These are phyloP conservation scores for Leucoraja erinaceus DNA, from an alignment of 2,113 vertebrate species.

Conservation along the genomic window DNA sequence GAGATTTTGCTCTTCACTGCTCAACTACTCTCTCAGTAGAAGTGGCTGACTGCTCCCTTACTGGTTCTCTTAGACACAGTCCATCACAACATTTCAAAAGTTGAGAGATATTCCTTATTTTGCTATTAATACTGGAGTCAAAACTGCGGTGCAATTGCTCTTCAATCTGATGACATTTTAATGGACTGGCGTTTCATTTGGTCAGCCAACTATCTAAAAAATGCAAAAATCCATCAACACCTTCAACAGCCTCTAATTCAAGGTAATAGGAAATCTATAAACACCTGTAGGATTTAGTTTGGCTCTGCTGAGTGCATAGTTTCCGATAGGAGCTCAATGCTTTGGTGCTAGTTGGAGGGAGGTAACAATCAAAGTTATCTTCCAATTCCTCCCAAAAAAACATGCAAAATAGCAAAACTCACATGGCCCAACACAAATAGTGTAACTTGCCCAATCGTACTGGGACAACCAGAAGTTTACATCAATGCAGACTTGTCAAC, in stretches of 20 bases:
- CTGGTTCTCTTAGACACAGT: background rate
- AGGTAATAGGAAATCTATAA: background rate
- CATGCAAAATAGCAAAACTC: background rate
- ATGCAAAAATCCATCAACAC: background rate
- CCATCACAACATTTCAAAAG: too few relatives aligned
- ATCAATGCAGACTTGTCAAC: background rate
- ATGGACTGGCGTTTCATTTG: background rate
- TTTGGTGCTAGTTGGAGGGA: background rate
- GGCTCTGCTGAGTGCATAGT: background rate
- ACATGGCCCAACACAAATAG: background rate
- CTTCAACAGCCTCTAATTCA: background rate
- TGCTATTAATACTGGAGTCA: background rate
- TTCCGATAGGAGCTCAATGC: too few relatives aligned
- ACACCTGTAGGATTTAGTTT: background rate
- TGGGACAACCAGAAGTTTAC: background rate
- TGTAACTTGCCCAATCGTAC: background rate
- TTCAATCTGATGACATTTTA: background rate
- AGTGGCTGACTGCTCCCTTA: background rate
- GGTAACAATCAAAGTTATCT: background rate
- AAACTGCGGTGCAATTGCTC: background rate
- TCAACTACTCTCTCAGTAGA: background rate
- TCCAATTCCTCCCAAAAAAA: background rate
- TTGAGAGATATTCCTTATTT: too few relatives aligned
- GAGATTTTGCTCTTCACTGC: too few relatives aligned
- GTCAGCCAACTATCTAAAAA: background rate